Base-by-base conservation (phyloP, 2,113 vertebrate species). In the Oreochromis niloticus region DNA sequence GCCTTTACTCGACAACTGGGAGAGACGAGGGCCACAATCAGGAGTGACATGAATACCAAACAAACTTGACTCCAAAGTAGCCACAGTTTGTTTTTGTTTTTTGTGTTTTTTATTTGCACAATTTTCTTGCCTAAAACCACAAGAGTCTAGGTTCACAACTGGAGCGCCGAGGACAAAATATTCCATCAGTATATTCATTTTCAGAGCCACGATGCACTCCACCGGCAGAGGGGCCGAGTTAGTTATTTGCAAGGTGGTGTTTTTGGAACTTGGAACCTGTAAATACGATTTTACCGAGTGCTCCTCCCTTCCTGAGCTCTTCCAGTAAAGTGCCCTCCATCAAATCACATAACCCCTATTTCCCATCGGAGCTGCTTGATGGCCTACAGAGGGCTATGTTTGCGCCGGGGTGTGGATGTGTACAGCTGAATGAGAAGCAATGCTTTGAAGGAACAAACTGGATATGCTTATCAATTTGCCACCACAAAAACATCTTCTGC, bases 331-430 rank as follows among this genome's bases (percentile, higher is more conserved):
- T 90, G 91, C 92, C 91, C 93, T 93, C 90, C 66, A 92, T 93
- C 89, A 93, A 85, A 95, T 93, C 91, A 91, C 87, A 92, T 90
- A 94, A 92, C 94, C 93, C 83, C 88, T 14, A 93, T 94, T 93
- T 94, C 92, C 93, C 93, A 85, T 63, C 56, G 78, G 90, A 87
- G 85, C 87, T 81, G 86, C 84, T 86, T 89, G 80, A 87, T 82
- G 82, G 86, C 79, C 84, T 75, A 81, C 78, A 55, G 82, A 87
- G 82, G 82, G 78, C 85, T 83, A 80, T 91, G 85, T 94, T 94
- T 94, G 88, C 78, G 83, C 79, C 56, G 4, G 80, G 80, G 87
- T 83, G 88, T 93, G 79, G 82, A 84, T 68, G 86, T 88, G 85
- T 87, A 41, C 30, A 34, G 78, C 84, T 85, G 83, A 89, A 90